These are phyloP conservation scores for Mechanitis mazaeus DNA, from an alignment of 2,888 invertebrate genomes.

Conservation along the genomic window DNA sequence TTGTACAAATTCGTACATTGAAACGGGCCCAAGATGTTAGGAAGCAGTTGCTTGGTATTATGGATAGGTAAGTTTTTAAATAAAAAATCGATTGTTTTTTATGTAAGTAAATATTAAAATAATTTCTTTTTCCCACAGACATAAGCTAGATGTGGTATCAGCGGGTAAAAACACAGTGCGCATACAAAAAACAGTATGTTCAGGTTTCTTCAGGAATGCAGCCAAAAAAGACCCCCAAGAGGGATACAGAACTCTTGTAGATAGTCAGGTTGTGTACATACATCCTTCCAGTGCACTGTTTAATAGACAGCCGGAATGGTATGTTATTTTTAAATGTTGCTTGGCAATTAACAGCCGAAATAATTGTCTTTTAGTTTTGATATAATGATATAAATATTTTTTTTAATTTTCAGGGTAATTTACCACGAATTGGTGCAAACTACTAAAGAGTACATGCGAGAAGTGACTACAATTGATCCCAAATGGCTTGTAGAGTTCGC, in stretches of 20 bases:
- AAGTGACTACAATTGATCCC: conserved; percentile 97
- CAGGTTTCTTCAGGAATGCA: conserved; percentile 98
- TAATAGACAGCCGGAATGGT: conserved; percentile 99
- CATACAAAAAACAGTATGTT: conserved; percentile 98
- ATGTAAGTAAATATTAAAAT: not conserved
- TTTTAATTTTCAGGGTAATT: conserved; percentile 83
- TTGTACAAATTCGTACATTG: conserved; percentile 96
- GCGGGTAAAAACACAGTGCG: conserved; percentile 96
- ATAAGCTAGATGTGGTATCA: conserved; percentile 96
- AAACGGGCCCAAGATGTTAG: conserved; percentile 98
- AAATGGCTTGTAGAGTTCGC: conserved; percentile 99
- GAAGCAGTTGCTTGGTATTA: conserved; percentile 97
- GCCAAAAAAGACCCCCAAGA: conserved; percentile 99
- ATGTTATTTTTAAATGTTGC: conserved; percentile 7
- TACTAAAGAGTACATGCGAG: conserved; percentile 99
- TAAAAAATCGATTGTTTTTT: not conserved
- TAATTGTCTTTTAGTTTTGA: conserved; percentile 10
- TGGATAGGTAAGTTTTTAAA: conserved; percentile 85
- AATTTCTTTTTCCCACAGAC: conserved; percentile 66
- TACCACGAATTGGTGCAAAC: conserved; percentile 99
- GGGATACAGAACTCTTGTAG: conserved; percentile 96
- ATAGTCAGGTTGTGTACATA: conserved; percentile 98
- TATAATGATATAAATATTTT: not conserved
- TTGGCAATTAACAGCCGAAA: not conserved
- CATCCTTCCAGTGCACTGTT: conserved; percentile 99